These are phyloP conservation scores for Galerucella pusilla DNA, from an alignment of 2,888 invertebrate species.

Conservation along the genomic window DNA sequence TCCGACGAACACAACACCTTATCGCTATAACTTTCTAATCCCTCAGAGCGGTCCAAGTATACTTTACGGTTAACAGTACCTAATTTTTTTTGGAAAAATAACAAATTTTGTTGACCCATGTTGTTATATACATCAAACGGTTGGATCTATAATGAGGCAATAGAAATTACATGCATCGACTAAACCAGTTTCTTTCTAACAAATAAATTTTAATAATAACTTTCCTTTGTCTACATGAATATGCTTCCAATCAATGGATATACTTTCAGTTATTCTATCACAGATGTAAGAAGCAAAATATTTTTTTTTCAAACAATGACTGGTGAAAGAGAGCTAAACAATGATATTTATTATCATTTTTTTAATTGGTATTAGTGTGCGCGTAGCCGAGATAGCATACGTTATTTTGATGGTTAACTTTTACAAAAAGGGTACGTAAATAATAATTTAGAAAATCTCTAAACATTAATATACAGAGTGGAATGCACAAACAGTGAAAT, in stretches of 20 bases:
- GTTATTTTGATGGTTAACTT: neutral
- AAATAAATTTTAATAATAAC: neutral
- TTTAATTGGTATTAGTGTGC: neutral
- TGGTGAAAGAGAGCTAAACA: neutral
- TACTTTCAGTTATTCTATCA: slow-evolving; percentile 10
- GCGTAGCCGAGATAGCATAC: neutral
- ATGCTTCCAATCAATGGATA: slow-evolving; percentile 5
- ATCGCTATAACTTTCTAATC: no score
- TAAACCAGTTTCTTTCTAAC: neutral
- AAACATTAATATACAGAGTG: neutral
- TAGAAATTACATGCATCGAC: neutral
- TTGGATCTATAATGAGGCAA: neutral
- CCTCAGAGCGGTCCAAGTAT: no score
- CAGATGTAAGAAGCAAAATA: neutral
- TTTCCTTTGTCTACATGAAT: slow-evolving; percentile 16
- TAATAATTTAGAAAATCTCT: neutral
- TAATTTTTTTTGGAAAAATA: no score
- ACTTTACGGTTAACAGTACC: no score
- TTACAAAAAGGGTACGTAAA: neutral
- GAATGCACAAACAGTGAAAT: no score
- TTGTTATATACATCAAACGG: neutral
- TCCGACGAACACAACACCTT: no score
- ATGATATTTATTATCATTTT: neutral
- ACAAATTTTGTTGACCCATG: neutral
- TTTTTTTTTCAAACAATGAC: neutral